Evolutionary conservation across 2,797 vertebrate genomes (phyloP).

Genomic region (Fistularia commersonii): DNA sequence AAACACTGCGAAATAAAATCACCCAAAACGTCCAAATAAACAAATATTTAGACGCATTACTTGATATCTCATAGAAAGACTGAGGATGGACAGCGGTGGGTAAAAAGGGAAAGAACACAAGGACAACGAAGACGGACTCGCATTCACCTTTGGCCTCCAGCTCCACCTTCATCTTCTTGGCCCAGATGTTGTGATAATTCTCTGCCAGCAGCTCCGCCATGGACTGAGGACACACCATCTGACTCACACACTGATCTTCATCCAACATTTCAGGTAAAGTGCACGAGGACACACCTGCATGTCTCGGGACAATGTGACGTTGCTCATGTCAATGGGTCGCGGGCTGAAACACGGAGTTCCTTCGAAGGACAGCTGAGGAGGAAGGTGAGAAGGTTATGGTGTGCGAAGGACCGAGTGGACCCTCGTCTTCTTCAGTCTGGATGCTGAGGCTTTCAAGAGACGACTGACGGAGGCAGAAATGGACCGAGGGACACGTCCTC

Average conservation of each 20-base stretch:
- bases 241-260: neutral
- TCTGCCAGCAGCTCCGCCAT: slow-evolving; percentile 97
- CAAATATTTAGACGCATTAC: too few species aligned
- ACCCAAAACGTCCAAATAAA: too few species aligned
- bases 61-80: too few species aligned
- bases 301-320: slow-evolving; percentile 91
- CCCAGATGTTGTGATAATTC: slow-evolving; percentile 97
- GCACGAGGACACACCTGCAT: slow-evolving; percentile 81
- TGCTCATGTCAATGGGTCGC: slow-evolving; percentile 95
- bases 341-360: slow-evolving; percentile 86
- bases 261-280: neutral
- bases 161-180: slow-evolving; percentile 91
- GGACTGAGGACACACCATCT: slow-evolving; percentile 72
- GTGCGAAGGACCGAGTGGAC: too few species aligned
- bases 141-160: slow-evolving; percentile 96
- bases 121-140: too few species aligned
- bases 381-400: neutral
- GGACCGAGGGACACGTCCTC: too few species aligned
- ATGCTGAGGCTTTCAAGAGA: too few species aligned
- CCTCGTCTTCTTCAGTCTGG: too few species aligned
- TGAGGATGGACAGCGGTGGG: too few species aligned
- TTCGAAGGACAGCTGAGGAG: slow-evolving; percentile 84
- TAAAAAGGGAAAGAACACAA: too few species aligned
- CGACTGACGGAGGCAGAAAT: too few species aligned
- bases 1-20: too few species aligned